These are phyloP conservation scores for Gastrophysa polygoni DNA, from an alignment of 2,888 invertebrate genomes.

Conservation along the genomic window DNA sequence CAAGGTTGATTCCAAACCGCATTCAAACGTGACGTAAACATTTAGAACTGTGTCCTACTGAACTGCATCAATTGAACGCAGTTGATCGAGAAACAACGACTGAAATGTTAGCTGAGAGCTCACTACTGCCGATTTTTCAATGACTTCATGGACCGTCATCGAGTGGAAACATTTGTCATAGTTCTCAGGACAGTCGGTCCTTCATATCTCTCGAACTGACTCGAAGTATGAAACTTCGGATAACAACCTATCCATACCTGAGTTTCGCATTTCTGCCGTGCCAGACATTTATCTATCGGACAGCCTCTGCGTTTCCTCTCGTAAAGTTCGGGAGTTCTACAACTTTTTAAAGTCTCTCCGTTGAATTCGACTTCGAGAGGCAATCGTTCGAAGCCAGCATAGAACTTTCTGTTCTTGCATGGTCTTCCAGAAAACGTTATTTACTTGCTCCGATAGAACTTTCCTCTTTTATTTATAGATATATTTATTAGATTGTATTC, in stretches of 20 bases:
- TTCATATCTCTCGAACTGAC: not conserved
- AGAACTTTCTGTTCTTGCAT: slow-evolving; percentile 42
- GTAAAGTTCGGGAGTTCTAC: slow-evolving; percentile 26
- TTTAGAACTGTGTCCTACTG: too few species aligned
- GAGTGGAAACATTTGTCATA: not conserved
- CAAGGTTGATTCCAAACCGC: too few species aligned
- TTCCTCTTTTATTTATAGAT: slow-evolving; percentile 38
- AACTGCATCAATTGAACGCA: too few species aligned
- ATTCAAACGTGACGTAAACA: too few species aligned
- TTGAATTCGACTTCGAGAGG: slow-evolving; percentile 56
- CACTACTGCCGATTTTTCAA: too few species aligned
- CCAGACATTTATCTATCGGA: slow-evolving; percentile 26
- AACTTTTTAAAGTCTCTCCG: slow-evolving; percentile 46
- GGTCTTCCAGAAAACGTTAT: slow-evolving; percentile 45
- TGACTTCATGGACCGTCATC: too few species aligned
- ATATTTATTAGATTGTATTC: slow-evolving; percentile 41
- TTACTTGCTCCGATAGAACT: slow-evolving; percentile 45
- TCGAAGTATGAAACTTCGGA: not conserved
- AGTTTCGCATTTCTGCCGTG: not conserved
- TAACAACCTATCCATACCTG: not conserved
- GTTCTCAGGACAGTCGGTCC: not conserved
- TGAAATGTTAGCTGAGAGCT: too few species aligned
- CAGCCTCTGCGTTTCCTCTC: slow-evolving; percentile 21
- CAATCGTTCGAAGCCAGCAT: slow-evolving; percentile 46
- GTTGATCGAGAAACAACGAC: too few species aligned